A percentile compares a stretch with the other conserved stretches of the same genome.
phyloP scores from a whole-genome alignment of 2,113 vertebrate genomes.

The Todiramphus saurophagus region DNA sequence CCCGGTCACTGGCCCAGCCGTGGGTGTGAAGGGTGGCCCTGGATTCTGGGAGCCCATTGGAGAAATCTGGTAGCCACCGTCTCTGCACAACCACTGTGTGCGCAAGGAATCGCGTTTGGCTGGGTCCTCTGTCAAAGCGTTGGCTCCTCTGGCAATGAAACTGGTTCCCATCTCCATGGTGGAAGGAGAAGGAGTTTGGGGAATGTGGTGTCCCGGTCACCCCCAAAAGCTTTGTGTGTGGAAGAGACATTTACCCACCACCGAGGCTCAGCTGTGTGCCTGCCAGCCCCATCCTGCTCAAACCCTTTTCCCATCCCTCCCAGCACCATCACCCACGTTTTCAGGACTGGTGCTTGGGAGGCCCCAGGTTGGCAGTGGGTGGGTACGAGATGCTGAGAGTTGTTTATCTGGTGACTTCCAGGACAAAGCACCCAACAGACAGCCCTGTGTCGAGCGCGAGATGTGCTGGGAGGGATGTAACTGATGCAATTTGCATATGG shows the following conservation, averaged over 20 bases:
- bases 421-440: not conserved
- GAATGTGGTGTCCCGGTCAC: not conserved
- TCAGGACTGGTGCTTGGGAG: not conserved
- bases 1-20: fast-evolving
- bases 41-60: fast-evolving
- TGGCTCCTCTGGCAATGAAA: not conserved
- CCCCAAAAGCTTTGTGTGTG: not conserved
- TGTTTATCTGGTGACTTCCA: not conserved
- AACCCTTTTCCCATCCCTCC: not conserved
- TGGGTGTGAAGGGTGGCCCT: fast-evolving
- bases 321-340: fast-evolving
- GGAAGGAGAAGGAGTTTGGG: not conserved
- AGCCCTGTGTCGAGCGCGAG: fast-evolving
- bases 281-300: not conserved
- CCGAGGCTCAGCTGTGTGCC: fast-evolving
- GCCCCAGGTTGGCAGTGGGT: fast-evolving
- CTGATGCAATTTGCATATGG: not conserved
- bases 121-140: not conserved
- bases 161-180: fast-evolving
- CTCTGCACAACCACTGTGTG: not conserved
- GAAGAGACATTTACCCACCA: not conserved
- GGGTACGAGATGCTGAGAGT: not conserved
- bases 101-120: not conserved
- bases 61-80: not conserved
- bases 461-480: not conserved